phyloP scores from a whole-genome alignment of 2,113 vertebrate species.

The Nycticebus coucang region DNA sequence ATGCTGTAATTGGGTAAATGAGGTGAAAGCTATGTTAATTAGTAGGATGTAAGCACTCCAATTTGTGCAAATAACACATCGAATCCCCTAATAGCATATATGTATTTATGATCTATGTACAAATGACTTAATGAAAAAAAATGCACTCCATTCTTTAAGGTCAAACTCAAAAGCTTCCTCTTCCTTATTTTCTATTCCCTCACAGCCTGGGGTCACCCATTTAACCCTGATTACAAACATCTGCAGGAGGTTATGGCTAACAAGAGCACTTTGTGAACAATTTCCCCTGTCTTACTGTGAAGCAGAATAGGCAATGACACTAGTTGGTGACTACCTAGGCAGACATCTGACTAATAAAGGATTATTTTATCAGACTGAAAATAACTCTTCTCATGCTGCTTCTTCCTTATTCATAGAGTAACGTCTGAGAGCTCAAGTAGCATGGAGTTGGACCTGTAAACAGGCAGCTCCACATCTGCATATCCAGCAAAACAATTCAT shows the following conservation, averaged over 20 bases:
- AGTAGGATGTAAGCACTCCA: too few relatives aligned
- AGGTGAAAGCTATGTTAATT: too few relatives aligned
- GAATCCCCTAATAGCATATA: too few relatives aligned
- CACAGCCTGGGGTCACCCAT: not conserved
- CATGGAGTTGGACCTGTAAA: not conserved
- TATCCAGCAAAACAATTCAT: not conserved
- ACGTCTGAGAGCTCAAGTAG: not conserved
- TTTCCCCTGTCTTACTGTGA: not conserved
- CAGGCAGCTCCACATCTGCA: not conserved
- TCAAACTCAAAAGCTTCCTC: not conserved
- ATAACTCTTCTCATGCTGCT: not conserved
- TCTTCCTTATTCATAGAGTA: not conserved
- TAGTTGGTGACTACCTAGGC: not conserved
- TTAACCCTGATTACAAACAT: not conserved
- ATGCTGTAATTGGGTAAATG: too few relatives aligned
- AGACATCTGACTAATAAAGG: not conserved
- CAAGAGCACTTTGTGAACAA: not conserved
- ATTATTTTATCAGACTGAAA: not conserved
- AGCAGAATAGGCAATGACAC: not conserved
- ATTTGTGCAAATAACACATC: too few relatives aligned
- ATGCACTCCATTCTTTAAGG: not conserved
- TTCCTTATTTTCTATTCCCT: not conserved
- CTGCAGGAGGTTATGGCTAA: not conserved
- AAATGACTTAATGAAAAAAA: too few relatives aligned
- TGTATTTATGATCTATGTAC: too few relatives aligned